Percentiles rank a stretch among this genome's conserved stretches.
phyloP scores from a whole-genome alignment of 2,888 invertebrate genomes.

The Choreutis nemorana region DNA sequence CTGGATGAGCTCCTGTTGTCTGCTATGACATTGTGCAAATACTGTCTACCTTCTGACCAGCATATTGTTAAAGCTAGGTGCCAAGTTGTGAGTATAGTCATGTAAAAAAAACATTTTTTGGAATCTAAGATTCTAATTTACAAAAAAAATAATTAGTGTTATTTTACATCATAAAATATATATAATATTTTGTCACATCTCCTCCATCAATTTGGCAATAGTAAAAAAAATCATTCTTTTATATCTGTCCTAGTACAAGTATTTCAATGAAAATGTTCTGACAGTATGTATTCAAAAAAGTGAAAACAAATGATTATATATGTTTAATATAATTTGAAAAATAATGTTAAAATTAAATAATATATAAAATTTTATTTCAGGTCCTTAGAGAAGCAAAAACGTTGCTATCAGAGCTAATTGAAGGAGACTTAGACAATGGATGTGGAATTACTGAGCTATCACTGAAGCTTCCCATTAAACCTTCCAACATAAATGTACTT shows the following conservation, averaged over 20 bases:
- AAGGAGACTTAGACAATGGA: conserved; percentile 45
- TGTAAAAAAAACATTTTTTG: too few species aligned
- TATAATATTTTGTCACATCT: too few species aligned
- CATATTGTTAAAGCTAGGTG: conserved; percentile 59
- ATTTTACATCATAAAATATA: too few species aligned
- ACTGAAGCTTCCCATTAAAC: conserved; percentile 45
- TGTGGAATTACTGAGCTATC: conserved; percentile 41
- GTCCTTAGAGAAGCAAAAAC: conserved; percentile 60
- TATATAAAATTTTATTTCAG: conserved; percentile 26
- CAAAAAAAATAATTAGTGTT: too few species aligned
- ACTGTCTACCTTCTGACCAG: conserved; percentile 44
- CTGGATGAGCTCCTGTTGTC: conserved; percentile 48
- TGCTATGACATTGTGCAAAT: conserved; percentile 50
- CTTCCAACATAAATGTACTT: conserved; percentile 59
- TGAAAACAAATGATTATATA: not conserved
- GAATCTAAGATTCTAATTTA: too few species aligned
- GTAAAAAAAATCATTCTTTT: too few species aligned
- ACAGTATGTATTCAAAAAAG: too few species aligned
- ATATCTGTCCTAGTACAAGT: too few species aligned
- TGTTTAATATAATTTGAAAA: not conserved
- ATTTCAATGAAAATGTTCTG: too few species aligned
- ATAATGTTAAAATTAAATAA: not conserved
- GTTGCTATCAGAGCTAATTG: conserved; percentile 43
- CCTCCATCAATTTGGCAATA: too few species aligned
- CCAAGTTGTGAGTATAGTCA: conserved; percentile 58